A percentile compares a stretch with the other conserved stretches of the same genome.
phyloP scores from a whole-genome alignment of 2,113 vertebrate species.

The Donacobius atricapilla region DNA sequence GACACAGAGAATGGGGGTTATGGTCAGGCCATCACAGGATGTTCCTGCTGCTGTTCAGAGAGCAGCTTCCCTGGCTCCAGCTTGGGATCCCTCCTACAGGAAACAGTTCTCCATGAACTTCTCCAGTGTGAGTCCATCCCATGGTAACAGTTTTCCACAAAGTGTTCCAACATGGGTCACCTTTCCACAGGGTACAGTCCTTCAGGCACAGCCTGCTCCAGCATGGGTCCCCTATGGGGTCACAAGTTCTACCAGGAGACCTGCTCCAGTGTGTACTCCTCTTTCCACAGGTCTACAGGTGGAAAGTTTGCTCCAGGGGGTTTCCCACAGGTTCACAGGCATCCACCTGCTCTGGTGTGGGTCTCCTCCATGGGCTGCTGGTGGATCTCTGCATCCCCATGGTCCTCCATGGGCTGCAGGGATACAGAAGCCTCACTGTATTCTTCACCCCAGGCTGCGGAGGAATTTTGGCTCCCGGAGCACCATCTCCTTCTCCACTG shows the following conservation, averaged over 20 bases:
- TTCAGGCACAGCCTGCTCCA: neutral
- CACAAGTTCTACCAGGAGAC: neutral
- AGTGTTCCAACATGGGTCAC: neutral
- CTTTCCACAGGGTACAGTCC: neutral
- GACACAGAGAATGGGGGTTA: neutral
- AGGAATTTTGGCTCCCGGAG: neutral
- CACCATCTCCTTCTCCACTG: neutral
- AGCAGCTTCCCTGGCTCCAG: neutral
- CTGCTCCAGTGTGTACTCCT: neutral
- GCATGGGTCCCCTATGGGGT: rapidly evolving
- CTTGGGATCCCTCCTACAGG: neutral
- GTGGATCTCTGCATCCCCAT: neutral
- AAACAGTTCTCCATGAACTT: neutral
- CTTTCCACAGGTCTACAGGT: neutral
- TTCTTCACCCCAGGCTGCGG: neutral
- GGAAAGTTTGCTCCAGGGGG: neutral
- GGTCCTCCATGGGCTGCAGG: neutral
- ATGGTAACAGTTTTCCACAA: neutral
- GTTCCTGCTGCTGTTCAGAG: neutral
- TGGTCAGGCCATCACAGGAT: neutral
- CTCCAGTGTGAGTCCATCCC: neutral
- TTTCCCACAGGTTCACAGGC: neutral
- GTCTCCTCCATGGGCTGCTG: neutral
- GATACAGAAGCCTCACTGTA: neutral
- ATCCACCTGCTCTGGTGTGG: rapidly evolving